Percentiles rank a stretch among this genome's conserved stretches.
Conservation (phyloP, 2,113 vertebrate genomes). For the Thermophis baileyi region DNA sequence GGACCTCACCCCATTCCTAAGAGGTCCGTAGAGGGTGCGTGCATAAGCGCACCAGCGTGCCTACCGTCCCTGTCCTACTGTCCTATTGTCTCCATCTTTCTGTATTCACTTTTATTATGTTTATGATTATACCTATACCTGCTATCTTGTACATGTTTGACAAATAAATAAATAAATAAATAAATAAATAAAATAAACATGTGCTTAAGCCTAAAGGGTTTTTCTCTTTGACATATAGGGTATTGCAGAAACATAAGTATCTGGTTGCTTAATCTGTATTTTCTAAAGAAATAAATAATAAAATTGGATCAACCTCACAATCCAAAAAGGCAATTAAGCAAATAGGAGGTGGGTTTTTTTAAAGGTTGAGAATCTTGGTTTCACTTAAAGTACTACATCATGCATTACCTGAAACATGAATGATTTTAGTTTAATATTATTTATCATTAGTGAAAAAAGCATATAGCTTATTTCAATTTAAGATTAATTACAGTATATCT, state of each 20-base stretch:
- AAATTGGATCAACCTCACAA: slow-evolving; percentile 39
- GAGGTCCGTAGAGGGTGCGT: too few species aligned
- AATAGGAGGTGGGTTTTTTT: not conserved
- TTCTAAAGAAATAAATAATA: slow-evolving; percentile 4
- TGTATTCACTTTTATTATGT: too few species aligned
- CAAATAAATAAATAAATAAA: too few species aligned
- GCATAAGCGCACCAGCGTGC: too few species aligned
- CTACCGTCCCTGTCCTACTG: too few species aligned
- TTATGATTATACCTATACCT: too few species aligned
- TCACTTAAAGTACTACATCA: not conserved
- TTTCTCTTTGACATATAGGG: not conserved
- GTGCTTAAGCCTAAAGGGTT: not conserved
- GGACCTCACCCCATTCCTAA: too few species aligned
- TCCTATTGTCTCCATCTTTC: too few species aligned
- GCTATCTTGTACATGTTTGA: too few species aligned
- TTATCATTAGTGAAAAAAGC: not conserved
- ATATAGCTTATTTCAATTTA: not conserved
- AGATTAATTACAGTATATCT: not conserved
- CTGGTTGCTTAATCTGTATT: slow-evolving; percentile 18
- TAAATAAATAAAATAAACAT: too few species aligned
- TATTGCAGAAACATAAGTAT: not conserved
- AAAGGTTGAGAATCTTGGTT: slow-evolving; percentile 3
- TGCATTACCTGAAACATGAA: not conserved
- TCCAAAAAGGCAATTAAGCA: not conserved
- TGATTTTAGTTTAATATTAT: not conserved